phyloP scores from a whole-genome alignment of 2,113 vertebrate genomes.

The Sander vitreus region DNA sequence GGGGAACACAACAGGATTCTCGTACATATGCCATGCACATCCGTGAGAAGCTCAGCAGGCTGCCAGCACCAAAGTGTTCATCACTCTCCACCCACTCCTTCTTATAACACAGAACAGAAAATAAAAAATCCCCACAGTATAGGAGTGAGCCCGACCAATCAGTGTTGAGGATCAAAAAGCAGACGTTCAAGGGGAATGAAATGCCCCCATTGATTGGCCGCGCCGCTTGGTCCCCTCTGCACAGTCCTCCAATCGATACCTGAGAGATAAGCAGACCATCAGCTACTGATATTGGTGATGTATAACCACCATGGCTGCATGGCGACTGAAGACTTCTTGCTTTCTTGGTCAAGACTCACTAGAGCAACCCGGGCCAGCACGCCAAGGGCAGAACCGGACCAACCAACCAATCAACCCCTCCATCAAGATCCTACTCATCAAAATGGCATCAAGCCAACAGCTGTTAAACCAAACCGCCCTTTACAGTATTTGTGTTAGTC shows the following conservation, averaged over 20 bases:
- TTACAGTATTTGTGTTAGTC: not conserved
- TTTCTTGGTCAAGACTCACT: constrained; percentile 42
- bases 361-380: constrained; percentile 7
- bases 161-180: constrained; percentile 61
- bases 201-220: constrained; percentile 80
- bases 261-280: constrained; percentile 79
- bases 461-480: not conserved
- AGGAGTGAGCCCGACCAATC: constrained; percentile 56
- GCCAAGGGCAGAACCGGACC: constrained; percentile 15
- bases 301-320: constrained; percentile 46
- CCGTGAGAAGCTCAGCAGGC: constrained; percentile 62
- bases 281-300: constrained; percentile 70
- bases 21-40: constrained; percentile 76
- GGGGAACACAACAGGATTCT: constrained; percentile 73
- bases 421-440: not conserved
- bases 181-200: constrained; percentile 79
- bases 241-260: constrained; percentile 68
- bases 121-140: constrained; percentile 31
- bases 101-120: constrained; percentile 38
- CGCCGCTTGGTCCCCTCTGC: constrained; percentile 38
- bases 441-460: not conserved
- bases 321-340: constrained; percentile 51
- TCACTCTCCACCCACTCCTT: constrained; percentile 71
- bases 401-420: not conserved
- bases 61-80: constrained; percentile 72